Evolutionary conservation across 2,113 vertebrate species (phyloP).

Genomic region (Pelvicachromis taeniatus): DNA sequence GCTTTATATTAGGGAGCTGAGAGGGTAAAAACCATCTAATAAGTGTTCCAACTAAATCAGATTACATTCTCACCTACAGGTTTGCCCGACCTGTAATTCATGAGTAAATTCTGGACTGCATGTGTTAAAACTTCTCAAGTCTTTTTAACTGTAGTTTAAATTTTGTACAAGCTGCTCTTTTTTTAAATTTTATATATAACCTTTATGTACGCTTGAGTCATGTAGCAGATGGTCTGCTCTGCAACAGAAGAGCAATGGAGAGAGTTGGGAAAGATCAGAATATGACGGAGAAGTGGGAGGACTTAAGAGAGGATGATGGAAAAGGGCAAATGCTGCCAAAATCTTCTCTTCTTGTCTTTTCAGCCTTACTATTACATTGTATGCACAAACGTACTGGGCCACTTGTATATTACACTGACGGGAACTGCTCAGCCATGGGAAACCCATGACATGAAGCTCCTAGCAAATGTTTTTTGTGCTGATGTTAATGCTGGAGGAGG

Average conservation of each 20-base stretch:
- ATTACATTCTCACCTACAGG: not conserved
- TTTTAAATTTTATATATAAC: not conserved
- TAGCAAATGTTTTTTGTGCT: not conserved
- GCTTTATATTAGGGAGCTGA: not conserved
- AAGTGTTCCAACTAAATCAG: not conserved
- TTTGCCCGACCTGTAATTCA: not conserved
- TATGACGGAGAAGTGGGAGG: not conserved
- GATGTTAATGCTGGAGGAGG: not conserved
- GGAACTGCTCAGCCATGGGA: not conserved
- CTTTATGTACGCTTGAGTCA: not conserved
- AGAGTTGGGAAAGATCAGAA: not conserved
- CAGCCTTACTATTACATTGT: not conserved
- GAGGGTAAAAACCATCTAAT: not conserved
- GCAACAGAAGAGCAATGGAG: not conserved
- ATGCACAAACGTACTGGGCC: not conserved
- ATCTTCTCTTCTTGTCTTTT: not conserved
- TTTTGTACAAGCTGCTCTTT: not conserved
- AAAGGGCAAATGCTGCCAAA: not conserved
- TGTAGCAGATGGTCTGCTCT: not conserved
- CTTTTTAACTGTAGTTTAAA: not conserved
- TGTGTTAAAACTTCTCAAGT: not conserved
- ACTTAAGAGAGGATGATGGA: not conserved
- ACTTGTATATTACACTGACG: not conserved
- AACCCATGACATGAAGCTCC: not conserved
- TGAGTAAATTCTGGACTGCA: not conserved